Base-by-base conservation (phyloP, 2,797 vertebrate genomes). In the Phoeniculus purpureus region DNA sequence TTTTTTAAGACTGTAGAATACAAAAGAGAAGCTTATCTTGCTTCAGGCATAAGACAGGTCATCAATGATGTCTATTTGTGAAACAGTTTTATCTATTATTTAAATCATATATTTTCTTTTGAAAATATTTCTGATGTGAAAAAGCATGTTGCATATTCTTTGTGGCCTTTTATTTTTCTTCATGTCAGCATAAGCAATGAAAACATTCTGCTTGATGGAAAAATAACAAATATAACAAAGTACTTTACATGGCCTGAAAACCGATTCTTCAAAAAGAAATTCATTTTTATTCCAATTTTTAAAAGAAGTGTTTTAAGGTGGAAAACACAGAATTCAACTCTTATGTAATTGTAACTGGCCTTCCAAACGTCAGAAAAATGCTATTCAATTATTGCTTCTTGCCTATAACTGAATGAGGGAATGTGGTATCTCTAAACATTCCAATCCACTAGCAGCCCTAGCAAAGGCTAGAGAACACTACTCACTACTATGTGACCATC, bases 11-110 rank as follows among this genome's bases (percentile, higher is more conserved):
- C 55, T 67, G 47, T 16, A 93, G 87, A 92, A 90, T 83, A 96
- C 67, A 95, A 96, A 94, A 92, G 91, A 85, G 82, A 96, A 92
- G 94, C 43, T 94, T 91, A 93, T 96, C 68, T 85, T 90, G 64
- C 85, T 92, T 93, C 84, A 96, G 92, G 95, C 94, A 74, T 90
- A 86, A 72, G 87, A 77, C 62, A 96, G 87, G 72, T 94, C 92
- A 96, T 72, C 71, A 94, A 54, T 67, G 92, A 83, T 80, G 56
- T 82, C 90, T 95, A 81, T 75, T 65, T 81, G 34, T 55, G 58
- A 79, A 92, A 90, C 15, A 81, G 43, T 81, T 93, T 89, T 73
- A 87, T 81, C 48, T 79, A 76, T 80, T 74, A 74, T 55, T 93
- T 74, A 83, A 85, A 87, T 59, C 6, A 70, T 43, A 15, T 47